Evolutionary conservation across 2,797 vertebrate species (phyloP), one percentile per base, ranked within the genome.

Genomic region (Gymnocypris eckloni): DNA sequence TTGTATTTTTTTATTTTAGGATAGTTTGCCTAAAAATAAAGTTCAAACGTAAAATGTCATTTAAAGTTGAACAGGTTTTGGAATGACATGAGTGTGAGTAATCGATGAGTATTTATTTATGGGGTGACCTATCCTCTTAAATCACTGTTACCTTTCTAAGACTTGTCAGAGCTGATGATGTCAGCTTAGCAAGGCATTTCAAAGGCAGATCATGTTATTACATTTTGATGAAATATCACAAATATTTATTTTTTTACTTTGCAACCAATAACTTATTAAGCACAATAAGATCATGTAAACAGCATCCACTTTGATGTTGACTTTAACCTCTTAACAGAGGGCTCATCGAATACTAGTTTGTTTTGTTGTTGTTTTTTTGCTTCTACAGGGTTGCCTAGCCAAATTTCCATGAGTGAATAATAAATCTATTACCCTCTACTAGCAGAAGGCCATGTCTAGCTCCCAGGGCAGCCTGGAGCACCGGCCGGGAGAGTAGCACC

Each of bases 381-480:
- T 56, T 39, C 67, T 25, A 71, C 5, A 54, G 66, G 2, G 48
- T 43, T 67, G 9, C 2, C 78, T 39, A 80, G 33, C 54, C 6
- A 61, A 61, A 33, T 73, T 50, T 64, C 43, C 71, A 67, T 56
- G 73, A 28, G 48, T 64, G 41, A 80, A 52, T 20, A 69, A 43
- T 59, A 12, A 76, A 69, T 45, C 18, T 11, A 84, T 90, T 94
- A 99, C 98, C 97, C 92, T 98, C 97, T 56, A 97, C 95, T 89
- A 99, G 92, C 82, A 99, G 95, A 41, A 99, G 92, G 0, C 96
- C 97, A 83, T 99, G 98, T 39, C 91, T 93, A 9, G 91, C 84
- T 50, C 98, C 98, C 59, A 99, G 95, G 39, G 97, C 96, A 1
- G 96, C 97, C 88, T 99, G 98, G 13, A 98, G 93, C 50, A 99